Conservation (phyloP, 1,140 invertebrate species). For the Platorchestia sp. region DNA sequence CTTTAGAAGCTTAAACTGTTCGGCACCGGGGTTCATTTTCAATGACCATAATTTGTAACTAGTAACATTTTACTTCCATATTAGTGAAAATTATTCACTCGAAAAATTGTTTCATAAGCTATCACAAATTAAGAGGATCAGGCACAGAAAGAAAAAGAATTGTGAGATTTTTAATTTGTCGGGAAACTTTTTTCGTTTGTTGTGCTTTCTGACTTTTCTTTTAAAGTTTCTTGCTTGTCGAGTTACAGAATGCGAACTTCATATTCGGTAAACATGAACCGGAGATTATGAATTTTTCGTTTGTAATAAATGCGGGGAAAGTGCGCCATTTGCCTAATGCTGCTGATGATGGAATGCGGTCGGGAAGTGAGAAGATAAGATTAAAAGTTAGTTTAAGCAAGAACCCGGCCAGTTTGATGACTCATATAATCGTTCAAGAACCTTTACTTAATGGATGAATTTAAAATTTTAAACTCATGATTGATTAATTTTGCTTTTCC, state of each 20-base stretch:
- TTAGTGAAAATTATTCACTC: not conserved
- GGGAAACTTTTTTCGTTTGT: not conserved
- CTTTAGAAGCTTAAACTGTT: not conserved
- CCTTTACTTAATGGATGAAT: not conserved
- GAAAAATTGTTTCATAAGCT: not conserved
- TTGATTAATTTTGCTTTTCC: not conserved
- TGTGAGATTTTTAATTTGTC: not conserved
- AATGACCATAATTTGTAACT: not conserved
- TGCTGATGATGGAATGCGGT: not conserved
- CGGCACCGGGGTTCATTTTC: not conserved
- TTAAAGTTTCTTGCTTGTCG: not conserved
- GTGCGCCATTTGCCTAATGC: not conserved
- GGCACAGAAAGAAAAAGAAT: not conserved
- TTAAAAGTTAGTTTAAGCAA: too few species aligned
- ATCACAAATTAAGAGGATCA: not conserved
- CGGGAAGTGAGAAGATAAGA: too few species aligned
- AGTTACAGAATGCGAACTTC: not conserved
- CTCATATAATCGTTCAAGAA: not conserved
- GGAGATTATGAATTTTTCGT: not conserved
- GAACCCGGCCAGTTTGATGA: not conserved
- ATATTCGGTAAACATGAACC: not conserved
- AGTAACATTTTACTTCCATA: not conserved
- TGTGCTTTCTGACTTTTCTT: not conserved
- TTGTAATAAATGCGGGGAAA: not conserved
- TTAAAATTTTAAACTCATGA: not conserved